phyloP scores from a whole-genome alignment of 2,113 vertebrate genomes.

The Podiceps cristatus region DNA sequence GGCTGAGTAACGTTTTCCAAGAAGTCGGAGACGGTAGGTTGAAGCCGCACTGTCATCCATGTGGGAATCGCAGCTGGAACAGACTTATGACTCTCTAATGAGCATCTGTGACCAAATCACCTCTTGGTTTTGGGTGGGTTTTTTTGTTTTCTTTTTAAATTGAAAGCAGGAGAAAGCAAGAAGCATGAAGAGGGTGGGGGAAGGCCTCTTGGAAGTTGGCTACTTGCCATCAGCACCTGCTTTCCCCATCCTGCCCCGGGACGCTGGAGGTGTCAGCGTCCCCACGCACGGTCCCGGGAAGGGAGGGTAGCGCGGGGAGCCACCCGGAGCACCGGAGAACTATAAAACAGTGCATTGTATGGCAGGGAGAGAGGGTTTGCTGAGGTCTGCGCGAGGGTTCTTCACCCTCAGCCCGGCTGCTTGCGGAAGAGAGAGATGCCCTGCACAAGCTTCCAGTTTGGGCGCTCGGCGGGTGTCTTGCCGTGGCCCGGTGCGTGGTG shows the following conservation, averaged over 20 bases:
- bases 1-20: constrained; percentile 5
- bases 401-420: neutral
- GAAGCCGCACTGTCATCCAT: accelerated
- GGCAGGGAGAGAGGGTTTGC: neutral
- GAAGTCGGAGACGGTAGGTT: neutral
- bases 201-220: accelerated
- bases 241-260: neutral
- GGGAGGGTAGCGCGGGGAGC: neutral
- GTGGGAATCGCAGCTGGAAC: neutral
- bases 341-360: accelerated
- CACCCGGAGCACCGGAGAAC: neutral
- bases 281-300: accelerated
- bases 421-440: neutral
- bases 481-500: accelerated
- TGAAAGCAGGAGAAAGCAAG: neutral
- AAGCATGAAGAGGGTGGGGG: accelerated
- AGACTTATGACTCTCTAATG: accelerated
- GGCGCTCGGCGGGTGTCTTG: neutral
- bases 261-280: neutral
- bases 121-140: neutral
- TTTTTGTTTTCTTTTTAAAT: too few relatives aligned
- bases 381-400: neutral
- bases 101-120: neutral
- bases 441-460: neutral
- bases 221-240: neutral